Evolutionary conservation across 1,140 invertebrate species (phyloP).

Genomic region (Leptonema lineaticorne): DNA sequence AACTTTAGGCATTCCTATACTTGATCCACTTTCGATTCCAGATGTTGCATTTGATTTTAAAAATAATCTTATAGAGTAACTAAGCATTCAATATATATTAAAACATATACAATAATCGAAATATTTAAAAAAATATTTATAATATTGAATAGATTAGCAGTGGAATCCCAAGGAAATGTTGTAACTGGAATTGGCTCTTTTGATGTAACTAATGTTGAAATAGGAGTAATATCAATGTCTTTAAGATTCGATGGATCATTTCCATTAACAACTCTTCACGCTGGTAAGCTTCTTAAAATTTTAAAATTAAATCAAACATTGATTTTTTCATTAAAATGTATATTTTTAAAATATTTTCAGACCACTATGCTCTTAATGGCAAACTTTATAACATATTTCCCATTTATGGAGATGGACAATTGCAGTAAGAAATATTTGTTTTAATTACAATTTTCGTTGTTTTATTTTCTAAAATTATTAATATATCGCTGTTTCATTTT

Average conservation of each 20-base stretch:
- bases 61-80: background rate
- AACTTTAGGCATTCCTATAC: background rate
- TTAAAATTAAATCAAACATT: background rate
- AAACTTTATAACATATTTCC: slow-evolving; percentile 44
- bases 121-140: background rate
- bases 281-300: slow-evolving; percentile 31
- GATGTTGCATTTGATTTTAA: background rate
- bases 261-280: slow-evolving; percentile 27
- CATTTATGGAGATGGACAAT: slow-evolving; percentile 44
- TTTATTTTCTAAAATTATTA: background rate
- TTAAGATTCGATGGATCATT: slow-evolving; percentile 31
- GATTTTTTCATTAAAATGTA: background rate
- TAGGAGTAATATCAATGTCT: slow-evolving; percentile 21
- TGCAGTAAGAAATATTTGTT: slow-evolving; percentile 44
- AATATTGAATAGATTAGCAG: slow-evolving; percentile 21
- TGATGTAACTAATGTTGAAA: slow-evolving; percentile 17
- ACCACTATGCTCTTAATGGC: slow-evolving; percentile 46
- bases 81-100: background rate
- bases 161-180: slow-evolving; percentile 13
- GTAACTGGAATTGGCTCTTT: slow-evolving; percentile 35
- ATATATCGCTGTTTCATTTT: too few relatives aligned
- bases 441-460: background rate
- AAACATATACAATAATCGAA: background rate
- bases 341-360: slow-evolving; percentile 42
- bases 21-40: background rate